These are phyloP conservation scores for Brachionus manjavacas DNA, from an alignment of 1,140 invertebrate genomes.

Conservation along the genomic window DNA sequence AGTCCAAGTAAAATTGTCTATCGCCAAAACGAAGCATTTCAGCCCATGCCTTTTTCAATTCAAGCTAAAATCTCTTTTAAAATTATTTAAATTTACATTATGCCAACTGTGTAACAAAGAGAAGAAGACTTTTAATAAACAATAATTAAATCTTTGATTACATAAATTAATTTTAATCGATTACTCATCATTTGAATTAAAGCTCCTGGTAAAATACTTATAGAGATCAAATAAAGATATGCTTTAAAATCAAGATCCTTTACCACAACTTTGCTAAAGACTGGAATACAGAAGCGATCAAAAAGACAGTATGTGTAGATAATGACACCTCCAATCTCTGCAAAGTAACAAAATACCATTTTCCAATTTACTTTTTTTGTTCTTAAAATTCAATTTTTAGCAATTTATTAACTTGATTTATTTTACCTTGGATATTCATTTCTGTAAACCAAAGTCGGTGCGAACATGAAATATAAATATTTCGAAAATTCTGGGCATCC, in stretches of 20 bases:
- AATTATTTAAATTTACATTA: slow-evolving; percentile 65
- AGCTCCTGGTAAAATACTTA: slow-evolving; percentile 69
- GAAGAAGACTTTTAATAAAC: slow-evolving; percentile 64
- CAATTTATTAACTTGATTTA: neutral
- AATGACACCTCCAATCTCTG: slow-evolving; percentile 70
- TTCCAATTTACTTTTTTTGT: slow-evolving; percentile 69
- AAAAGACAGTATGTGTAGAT: slow-evolving; percentile 74
- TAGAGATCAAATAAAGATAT: slow-evolving; percentile 66
- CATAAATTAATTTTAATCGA: neutral
- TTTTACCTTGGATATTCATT: slow-evolving; percentile 67
- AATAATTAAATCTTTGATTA: too few relatives aligned
- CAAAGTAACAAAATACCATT: slow-evolving; percentile 66
- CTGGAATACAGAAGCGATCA: slow-evolving; percentile 68
- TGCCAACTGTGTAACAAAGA: slow-evolving; percentile 78
- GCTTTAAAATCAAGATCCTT: slow-evolving; percentile 62
- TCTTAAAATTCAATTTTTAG: slow-evolving; percentile 48
- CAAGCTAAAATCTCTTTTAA: neutral
- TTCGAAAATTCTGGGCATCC: slow-evolving; percentile 66
- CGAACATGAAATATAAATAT: slow-evolving; percentile 79
- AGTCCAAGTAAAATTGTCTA: slow-evolving; percentile 67
- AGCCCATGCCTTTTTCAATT: slow-evolving; percentile 63
- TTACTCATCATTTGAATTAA: slow-evolving; percentile 66
- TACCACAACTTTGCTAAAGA: slow-evolving; percentile 67
- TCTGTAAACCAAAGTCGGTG: slow-evolving; percentile 77
- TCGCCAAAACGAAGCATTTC: slow-evolving; percentile 81